Evolutionary conservation across 2,797 vertebrate species (phyloP).

Genomic region (Fringilla coelebs): DNA sequence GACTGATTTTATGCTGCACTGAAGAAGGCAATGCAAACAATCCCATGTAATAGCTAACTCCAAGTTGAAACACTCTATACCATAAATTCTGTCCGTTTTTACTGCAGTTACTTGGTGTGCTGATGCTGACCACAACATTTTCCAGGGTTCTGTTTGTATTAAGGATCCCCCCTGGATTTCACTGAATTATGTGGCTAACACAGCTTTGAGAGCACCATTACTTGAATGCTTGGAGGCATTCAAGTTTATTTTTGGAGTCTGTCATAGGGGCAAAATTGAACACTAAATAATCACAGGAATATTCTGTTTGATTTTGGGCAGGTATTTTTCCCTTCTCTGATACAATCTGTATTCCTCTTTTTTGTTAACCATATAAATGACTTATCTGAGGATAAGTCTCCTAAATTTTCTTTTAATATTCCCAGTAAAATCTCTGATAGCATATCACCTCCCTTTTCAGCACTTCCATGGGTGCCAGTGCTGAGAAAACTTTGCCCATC

Average conservation of each 20-base stretch:
- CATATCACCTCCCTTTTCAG: background rate
- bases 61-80: background rate
- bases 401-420: background rate
- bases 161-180: background rate
- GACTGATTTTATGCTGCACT: constrained; percentile 37
- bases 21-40: constrained; percentile 17
- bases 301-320: background rate
- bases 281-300: background rate
- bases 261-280: background rate
- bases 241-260: constrained; percentile 21
- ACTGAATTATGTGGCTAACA: background rate
- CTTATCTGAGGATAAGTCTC: background rate
- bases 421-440: background rate
- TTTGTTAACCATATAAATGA: background rate
- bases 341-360: background rate
- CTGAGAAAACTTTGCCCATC: background rate
- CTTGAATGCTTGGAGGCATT: background rate
- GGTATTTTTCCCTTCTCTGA: background rate
- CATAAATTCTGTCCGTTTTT: constrained; percentile 53
- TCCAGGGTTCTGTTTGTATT: constrained; percentile 38
- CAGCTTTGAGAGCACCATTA: background rate
- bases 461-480: background rate
- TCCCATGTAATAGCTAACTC: constrained; percentile 14
- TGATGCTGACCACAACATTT: constrained; percentile 34
- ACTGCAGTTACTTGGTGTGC: background rate